Evolutionary conservation across 2,888 invertebrate species (phyloP), one percentile per base, ranked within the genome.

Genomic region (Opisthograptis luteolata): DNA sequence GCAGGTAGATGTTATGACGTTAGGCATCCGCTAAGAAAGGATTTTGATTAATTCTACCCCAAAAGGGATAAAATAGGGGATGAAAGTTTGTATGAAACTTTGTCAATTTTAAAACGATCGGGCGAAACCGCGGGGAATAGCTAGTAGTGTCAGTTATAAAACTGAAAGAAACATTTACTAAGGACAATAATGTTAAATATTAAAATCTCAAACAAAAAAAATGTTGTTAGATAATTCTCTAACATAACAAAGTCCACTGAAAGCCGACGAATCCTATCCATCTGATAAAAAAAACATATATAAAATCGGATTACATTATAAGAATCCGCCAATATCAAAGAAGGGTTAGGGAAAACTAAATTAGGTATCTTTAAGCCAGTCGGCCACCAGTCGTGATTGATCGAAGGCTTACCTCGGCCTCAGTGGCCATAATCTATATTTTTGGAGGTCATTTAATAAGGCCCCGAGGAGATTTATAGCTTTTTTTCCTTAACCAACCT

Each of bases 301-400:
- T 35, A 30, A 52, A 34, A 42, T 7, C 32, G 46, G 41, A 46
- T 46, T 42, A 51, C 25, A 37, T 51, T 52, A 52, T 45, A 41
- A 52, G 45, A 52, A 41, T 41, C 45, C 57, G 53, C 63, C 49
- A 64, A 56, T 62, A 51, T 57, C 49, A 54, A 49, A 52, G 40
- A 53, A 59, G 54, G 65, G 65, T 58, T 49, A 45, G 32, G 56
- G 60, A 41, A 56, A 61, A 64, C 56, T 64, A 67, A 69, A 70
- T 71, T 66, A 70, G 67, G 56, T 64, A 58, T 59, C 65, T 69
- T 66, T 58, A 54, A 57, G 43, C 49, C 53, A 17, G 28, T 24
- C 41, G 25, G 22, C 43, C 37, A 55, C 58, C 35, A 49, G 53
- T 39, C 52, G 63, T 70, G 73, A 71, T 71, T 71, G 70, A 73